Conservation (phyloP, 35 echinoderm and acorn worm species). For the Heliocidaris tuberculata region DNA sequence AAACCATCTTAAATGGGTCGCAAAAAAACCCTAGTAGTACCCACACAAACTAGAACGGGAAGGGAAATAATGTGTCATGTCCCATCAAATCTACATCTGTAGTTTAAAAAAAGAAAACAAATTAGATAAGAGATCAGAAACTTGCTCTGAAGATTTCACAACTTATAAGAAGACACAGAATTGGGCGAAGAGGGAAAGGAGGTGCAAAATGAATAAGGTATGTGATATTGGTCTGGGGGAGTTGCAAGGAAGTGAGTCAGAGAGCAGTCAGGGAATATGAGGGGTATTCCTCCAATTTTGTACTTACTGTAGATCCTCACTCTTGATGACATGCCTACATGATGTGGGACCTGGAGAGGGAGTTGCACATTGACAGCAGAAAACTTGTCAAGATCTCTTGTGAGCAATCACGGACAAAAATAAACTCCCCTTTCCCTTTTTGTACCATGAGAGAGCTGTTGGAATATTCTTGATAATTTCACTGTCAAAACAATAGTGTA, state of each 20-base stretch:
- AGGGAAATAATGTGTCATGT: background rate
- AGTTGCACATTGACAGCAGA: background rate
- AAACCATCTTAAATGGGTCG: background rate
- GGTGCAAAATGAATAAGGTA: background rate
- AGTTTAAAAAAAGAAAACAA: background rate
- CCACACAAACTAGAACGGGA: background rate
- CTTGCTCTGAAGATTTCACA: background rate
- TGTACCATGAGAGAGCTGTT: background rate
- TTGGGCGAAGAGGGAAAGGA: background rate
- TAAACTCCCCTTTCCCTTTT: background rate
- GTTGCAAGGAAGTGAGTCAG: slow-evolving; percentile 20
- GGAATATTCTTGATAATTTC: background rate
- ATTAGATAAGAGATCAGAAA: background rate
- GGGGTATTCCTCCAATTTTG: background rate
- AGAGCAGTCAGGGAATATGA: background rate
- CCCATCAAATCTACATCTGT: background rate
- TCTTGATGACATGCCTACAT: background rate
- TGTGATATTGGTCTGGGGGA: background rate
- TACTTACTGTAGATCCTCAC: background rate
- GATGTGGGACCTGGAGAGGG: background rate
- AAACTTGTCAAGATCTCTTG: background rate
- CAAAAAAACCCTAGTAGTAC: background rate
- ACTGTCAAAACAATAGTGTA: background rate
- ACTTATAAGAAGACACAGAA: background rate
- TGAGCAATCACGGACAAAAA: background rate